Evolutionary conservation across 1,140 invertebrate species (phyloP).

Genomic region (Geopemphigus sp.): DNA sequence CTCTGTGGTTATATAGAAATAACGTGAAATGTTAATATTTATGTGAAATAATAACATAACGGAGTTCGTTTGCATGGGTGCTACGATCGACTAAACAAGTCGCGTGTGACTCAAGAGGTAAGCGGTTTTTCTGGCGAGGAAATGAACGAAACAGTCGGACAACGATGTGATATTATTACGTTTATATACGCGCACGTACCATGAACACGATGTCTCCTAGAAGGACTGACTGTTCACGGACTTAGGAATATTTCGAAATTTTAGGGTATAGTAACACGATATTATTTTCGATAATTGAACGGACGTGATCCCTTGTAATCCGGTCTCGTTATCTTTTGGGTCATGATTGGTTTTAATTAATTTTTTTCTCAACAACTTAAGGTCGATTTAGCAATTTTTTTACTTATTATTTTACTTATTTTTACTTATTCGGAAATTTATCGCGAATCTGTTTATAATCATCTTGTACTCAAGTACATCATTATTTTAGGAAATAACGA

Average conservation of each 20-base stretch:
- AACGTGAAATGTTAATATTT: background rate
- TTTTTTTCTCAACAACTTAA: background rate
- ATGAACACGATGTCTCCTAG: background rate
- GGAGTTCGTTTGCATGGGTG: background rate
- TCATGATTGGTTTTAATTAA: background rate
- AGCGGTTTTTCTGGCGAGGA: slow-evolving; percentile 6
- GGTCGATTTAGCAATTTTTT: background rate
- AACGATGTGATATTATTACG: background rate
- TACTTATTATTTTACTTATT: background rate
- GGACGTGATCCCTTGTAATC: background rate
- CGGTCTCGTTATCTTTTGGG: background rate
- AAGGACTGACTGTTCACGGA: background rate
- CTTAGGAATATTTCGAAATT: background rate
- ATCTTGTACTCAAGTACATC: too few species aligned
- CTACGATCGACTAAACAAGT: background rate
- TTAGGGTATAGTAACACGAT: background rate
- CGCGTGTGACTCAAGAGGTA: background rate
- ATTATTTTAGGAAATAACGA: too few species aligned
- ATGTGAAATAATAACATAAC: background rate
- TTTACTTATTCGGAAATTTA: too few species aligned
- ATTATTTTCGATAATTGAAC: slow-evolving; percentile 16
- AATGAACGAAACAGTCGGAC: slow-evolving; percentile 8
- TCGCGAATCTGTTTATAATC: background rate
- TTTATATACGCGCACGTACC: background rate
- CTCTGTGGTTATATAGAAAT: background rate